Base-by-base conservation (phyloP, 1,140 invertebrate genomes). In the Limonius californicus region DNA sequence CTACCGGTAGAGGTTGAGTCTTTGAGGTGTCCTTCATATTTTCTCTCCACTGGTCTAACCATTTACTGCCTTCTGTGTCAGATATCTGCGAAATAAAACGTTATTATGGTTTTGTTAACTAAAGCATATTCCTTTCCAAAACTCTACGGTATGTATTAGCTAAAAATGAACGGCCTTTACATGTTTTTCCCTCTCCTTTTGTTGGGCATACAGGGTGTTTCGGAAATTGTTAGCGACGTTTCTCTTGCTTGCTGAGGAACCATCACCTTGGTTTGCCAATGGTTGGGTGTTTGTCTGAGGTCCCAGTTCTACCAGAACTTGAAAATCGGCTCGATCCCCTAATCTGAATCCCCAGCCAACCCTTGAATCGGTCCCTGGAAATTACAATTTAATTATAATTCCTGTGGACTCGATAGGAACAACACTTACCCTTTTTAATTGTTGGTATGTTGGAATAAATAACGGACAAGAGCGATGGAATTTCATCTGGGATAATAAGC, bases 381-480 rank as follows among this genome's bases (percentile, higher is more conserved):
- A 15, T 45, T n/a, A 45, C 8, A 45, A 59, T 35, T 16, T 9
- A 60, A 9, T 53, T 23, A 53, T 30, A 14, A 11, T n/a, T n/a
- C n/a, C n/a, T n/a, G n/a, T n/a, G n/a, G n/a, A n/a, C n/a, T n/a
- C n/a, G 27, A 15, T 63, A 27, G 2, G 32, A 56, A 16, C 8
- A 58, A 56, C n/a, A 8, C 68, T 79, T 82, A 89, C 89, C 90
- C 86, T 90, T 92, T 68, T 88, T 89, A 8, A 92, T 85, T 2
- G 88, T 88, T n/a, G 89, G 89, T 58, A 92, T 90, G 68, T 90
- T 91, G 0, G 88, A 88, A 71, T 90, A 91, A 0, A 90, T 82
- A 1, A 91, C 78, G 0, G 88, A 90, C 1, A 92, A 75, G 16
- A 90, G 72, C 0, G 89, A 89, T 8, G 88, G 87, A 43, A 91